Evolutionary conservation across 2,797 vertebrate genomes (phyloP).

Genomic region (Numenius phaeopus): DNA sequence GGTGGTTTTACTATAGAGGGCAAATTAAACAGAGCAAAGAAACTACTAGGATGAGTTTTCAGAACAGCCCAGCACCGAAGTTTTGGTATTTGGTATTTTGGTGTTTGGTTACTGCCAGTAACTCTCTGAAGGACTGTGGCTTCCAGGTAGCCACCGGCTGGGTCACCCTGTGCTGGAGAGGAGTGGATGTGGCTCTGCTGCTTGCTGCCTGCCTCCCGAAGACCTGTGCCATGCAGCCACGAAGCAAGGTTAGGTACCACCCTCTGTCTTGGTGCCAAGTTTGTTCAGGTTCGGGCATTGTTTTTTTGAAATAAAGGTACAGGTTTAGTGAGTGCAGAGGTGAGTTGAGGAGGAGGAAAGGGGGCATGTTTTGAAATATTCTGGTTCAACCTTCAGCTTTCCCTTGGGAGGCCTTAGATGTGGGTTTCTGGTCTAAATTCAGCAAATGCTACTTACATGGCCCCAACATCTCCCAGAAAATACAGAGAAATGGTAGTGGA

Average conservation of each 20-base stretch:
- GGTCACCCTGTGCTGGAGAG: neutral
- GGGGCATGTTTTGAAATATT: accelerated
- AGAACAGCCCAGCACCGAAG: neutral
- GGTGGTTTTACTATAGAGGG: neutral
- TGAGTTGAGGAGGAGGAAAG: neutral
- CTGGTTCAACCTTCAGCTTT: neutral
- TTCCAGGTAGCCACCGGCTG: neutral
- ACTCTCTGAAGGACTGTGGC: neutral
- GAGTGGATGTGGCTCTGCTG: neutral
- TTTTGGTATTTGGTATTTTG: neutral
- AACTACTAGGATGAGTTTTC: neutral
- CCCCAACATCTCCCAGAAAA: neutral
- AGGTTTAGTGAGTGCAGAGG: neutral
- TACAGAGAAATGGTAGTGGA: neutral
- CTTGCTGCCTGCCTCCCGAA: neutral
- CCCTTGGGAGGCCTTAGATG: neutral
- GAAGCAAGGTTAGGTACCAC: neutral
- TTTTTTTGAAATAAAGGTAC: neutral
- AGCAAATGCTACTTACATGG: neutral
- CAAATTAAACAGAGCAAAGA: neutral
- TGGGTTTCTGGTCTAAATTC: neutral
- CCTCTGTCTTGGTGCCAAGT: neutral
- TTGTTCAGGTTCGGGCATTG: neutral
- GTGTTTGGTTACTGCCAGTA: neutral
- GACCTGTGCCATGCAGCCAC: accelerated